Conservation (phyloP, 2,888 invertebrate genomes). For the Pachydiplax longipennis region DNA sequence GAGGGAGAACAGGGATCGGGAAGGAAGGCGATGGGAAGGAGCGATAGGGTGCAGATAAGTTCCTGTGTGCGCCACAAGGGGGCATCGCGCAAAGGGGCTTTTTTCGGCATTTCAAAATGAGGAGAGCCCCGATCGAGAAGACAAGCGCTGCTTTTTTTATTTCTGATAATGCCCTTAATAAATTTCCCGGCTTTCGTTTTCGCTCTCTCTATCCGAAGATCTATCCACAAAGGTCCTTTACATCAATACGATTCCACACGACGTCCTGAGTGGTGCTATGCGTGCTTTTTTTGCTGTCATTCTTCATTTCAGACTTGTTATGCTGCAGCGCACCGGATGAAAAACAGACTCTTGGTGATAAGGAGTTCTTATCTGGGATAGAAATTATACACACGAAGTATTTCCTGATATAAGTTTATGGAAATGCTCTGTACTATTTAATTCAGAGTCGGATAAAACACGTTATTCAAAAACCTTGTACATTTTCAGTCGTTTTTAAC, state of each 20-base stretch:
- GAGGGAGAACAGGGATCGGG: not conserved
- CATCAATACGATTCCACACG: not conserved
- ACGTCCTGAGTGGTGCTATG: too few species aligned
- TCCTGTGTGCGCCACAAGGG: constrained; percentile 10
- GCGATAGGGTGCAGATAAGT: constrained; percentile 26
- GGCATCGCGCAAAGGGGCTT: not conserved
- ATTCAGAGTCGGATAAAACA: too few species aligned
- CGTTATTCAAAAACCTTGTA: too few species aligned
- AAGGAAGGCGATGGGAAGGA: not conserved
- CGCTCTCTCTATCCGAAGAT: not conserved
- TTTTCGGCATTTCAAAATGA: not conserved
- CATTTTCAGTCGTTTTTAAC: too few species aligned
- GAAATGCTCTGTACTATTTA: too few species aligned
- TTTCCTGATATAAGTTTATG: too few species aligned
- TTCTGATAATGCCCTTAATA: not conserved
- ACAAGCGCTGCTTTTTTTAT: not conserved
- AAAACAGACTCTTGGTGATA: too few species aligned
- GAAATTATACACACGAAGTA: too few species aligned
- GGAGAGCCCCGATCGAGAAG: constrained; percentile 14
- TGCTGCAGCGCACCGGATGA: too few species aligned
- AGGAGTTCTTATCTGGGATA: too few species aligned
- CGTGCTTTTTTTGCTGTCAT: too few species aligned
- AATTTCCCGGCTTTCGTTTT: not conserved
- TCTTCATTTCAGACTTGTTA: too few species aligned
- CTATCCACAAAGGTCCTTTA: not conserved